Percentiles rank a stretch among this genome's conserved stretches.
These are phyloP conservation scores for Criorhina ranunculi DNA, from an alignment of 2,888 invertebrate genomes.

Conservation along the genomic window DNA sequence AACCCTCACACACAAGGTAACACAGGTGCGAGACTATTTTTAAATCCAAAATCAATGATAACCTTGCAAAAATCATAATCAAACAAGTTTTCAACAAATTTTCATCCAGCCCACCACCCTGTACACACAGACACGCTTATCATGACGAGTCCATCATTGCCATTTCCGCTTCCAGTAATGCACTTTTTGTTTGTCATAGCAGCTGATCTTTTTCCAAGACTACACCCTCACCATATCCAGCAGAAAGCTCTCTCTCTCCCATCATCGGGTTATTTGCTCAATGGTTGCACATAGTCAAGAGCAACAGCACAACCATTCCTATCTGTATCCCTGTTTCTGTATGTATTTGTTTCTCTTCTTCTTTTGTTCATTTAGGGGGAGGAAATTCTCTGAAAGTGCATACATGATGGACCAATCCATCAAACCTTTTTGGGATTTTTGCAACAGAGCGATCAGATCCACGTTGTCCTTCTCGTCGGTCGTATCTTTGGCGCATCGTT, in stretches of 20 bases:
- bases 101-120: neutral
- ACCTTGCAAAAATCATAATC: too few relatives aligned
- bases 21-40: too few relatives aligned
- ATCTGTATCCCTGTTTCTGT: neutral
- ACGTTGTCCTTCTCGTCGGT: neutral
- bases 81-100: too few relatives aligned
- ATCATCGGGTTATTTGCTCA: neutral
- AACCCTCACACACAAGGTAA: too few relatives aligned
- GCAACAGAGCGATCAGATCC: slow-evolving; percentile 29
- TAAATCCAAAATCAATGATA: too few relatives aligned
- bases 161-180: neutral
- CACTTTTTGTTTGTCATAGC: neutral
- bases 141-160: neutral
- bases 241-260: slow-evolving; percentile 6
- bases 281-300: neutral
- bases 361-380: neutral
- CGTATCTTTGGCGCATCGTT: neutral
- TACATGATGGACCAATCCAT: slow-evolving; percentile 8
- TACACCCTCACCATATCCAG: neutral
- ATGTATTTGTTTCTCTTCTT: neutral
- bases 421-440: slow-evolving; percentile 2
- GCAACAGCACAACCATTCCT: too few relatives aligned
- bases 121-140: neutral
- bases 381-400: neutral
- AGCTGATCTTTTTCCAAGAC: slow-evolving; percentile 19